These are phyloP conservation scores for Scaptomyza cyrtandrae DNA, from an alignment of 2,888 invertebrate genomes.

Conservation along the genomic window DNA sequence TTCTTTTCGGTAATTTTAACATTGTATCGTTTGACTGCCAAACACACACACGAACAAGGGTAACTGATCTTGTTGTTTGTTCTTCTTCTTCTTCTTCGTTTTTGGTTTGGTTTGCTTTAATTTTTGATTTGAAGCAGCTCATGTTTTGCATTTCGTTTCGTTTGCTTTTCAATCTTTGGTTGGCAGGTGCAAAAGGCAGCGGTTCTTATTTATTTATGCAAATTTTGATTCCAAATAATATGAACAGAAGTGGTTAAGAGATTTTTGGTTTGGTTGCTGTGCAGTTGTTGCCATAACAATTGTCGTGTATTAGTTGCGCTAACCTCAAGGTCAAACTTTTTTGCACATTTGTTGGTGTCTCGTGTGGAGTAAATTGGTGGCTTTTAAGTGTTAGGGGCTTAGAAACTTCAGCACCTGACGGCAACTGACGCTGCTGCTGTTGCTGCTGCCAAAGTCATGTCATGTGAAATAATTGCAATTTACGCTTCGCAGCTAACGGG, in stretches of 20 bases:
- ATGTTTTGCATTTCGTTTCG: background rate
- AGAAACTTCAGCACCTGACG: conserved; percentile 36
- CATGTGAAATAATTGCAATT: conserved; percentile 79
- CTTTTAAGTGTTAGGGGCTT: background rate
- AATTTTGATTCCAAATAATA: conserved; percentile 52
- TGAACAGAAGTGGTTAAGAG: conserved; percentile 21
- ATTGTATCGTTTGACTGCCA: conserved; percentile 65
- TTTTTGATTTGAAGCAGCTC: conserved; percentile 4
- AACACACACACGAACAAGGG: conserved; percentile 79
- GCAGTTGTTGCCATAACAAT: conserved; percentile 45
- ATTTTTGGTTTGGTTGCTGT: conserved; percentile 27
- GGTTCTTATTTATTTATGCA: conserved; percentile 69
- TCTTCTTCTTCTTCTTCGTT: conserved; percentile 32
- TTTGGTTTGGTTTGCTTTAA: conserved; percentile 9
- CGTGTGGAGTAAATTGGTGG: background rate
- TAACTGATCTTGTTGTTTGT: conserved; percentile 46
- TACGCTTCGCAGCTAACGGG: conserved; percentile 66
- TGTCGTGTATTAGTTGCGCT: conserved; percentile 64
- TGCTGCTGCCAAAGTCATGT: conserved; percentile 64
- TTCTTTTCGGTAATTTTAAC: conserved; percentile 55
- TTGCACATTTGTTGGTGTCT: conserved; percentile 30
- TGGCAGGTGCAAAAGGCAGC: conserved; percentile 48
- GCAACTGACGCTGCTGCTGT: conserved; percentile 26
- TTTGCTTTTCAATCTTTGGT: conserved; percentile 22
- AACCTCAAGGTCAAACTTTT: conserved; percentile 50